Percentiles rank a stretch among this genome's conserved stretches.
Evolutionary conservation across 1,140 invertebrate species (phyloP).

Genomic region (Coenobita brevimanus): DNA sequence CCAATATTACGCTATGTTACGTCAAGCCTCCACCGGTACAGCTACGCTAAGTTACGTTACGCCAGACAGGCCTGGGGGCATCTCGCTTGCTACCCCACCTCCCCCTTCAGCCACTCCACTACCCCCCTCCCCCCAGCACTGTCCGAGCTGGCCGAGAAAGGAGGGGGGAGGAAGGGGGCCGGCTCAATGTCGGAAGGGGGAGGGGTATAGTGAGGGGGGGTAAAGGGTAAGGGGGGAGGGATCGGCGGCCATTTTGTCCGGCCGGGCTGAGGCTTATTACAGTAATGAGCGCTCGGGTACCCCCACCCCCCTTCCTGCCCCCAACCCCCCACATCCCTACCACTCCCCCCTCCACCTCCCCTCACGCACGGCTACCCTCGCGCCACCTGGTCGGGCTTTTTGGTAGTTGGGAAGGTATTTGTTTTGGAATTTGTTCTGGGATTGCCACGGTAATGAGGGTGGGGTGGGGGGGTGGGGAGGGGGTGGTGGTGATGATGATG

Average conservation of each 20-base stretch:
- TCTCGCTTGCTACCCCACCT: too few relatives aligned
- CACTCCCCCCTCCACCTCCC: background rate
- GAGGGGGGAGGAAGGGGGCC: background rate
- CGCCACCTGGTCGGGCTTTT: conserved; percentile 2
- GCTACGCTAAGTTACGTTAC: too few relatives aligned
- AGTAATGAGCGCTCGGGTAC: conserved; percentile 15
- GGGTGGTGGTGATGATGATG: background rate
- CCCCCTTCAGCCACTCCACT: background rate
- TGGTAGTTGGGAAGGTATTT: background rate
- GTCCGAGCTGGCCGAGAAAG: background rate
- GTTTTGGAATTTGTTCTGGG: too few relatives aligned
- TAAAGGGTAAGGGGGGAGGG: background rate
- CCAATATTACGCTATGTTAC: too few relatives aligned
- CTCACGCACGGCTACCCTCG: conserved; percentile 9
- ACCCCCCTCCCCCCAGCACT: too few relatives aligned
- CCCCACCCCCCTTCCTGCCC: background rate
- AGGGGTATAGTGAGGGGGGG: background rate
- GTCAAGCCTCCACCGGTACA: too few relatives aligned
- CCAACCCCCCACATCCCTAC: background rate
- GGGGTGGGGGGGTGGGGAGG: too few relatives aligned
- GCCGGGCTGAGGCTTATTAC: conserved; percentile 24
- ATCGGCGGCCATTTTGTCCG: conserved; percentile 38
- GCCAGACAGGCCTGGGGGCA: too few relatives aligned
- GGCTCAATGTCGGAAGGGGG: background rate
- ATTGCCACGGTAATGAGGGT: too few relatives aligned